Evolutionary conservation across 2,888 invertebrate genomes (phyloP).

Genomic region (Tryphoninae sp.): DNA sequence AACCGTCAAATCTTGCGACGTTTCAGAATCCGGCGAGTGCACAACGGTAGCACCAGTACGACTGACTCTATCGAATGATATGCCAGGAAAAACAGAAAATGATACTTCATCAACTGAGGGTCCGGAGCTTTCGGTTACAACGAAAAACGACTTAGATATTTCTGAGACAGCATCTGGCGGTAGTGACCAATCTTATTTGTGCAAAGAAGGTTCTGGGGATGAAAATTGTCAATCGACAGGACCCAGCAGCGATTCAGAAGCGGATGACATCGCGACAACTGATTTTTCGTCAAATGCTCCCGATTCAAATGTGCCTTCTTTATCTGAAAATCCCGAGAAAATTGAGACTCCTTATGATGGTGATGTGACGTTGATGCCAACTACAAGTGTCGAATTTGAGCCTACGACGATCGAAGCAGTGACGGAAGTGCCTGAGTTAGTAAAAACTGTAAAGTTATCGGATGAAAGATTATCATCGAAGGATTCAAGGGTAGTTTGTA

Average conservation of each 20-base stretch:
- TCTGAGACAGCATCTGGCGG: not conserved
- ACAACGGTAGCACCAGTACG: not conserved
- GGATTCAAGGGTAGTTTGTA: conserved; percentile 2
- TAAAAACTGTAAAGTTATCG: not conserved
- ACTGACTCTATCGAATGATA: not conserved
- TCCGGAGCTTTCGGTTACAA: not conserved
- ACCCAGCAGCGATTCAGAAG: not conserved
- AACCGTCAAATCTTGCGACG: conserved; percentile 8
- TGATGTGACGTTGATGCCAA: not conserved
- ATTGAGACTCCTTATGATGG: not conserved
- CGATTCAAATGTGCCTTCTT: not conserved
- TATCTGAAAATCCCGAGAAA: not conserved
- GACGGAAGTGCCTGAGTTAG: not conserved
- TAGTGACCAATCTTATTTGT: not conserved
- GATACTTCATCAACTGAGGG: not conserved
- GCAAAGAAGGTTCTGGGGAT: conserved; percentile 8
- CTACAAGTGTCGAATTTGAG: not conserved
- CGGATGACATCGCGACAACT: not conserved
- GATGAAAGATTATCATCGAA: conserved; percentile 4
- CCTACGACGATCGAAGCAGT: not conserved
- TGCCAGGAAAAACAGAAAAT: not conserved
- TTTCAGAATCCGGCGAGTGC: conserved; percentile 21
- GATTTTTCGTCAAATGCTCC: not conserved
- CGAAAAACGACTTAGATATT: not conserved
- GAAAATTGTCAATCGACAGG: conserved; percentile 18